Base-by-base conservation (phyloP, 2,888 invertebrate species). In the Agrochola litura region DNA sequence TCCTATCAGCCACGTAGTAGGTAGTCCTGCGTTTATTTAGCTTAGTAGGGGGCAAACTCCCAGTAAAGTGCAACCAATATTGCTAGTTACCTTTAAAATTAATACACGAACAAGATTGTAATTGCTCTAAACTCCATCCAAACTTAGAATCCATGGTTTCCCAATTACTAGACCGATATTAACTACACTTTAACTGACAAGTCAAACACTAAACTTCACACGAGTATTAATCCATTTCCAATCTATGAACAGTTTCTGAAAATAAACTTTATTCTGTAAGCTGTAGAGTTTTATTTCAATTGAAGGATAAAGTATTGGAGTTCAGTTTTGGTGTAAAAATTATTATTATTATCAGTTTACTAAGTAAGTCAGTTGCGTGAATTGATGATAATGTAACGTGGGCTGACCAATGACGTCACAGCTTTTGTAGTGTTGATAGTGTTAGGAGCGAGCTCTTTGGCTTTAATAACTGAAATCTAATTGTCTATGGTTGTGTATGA, bases 321-420 rank as follows among this genome's bases (percentile, higher is more conserved):
- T 81, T 81, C 86, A 84, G 85, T 86, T 87, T 87, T 85, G 87
- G 90, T 86, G 83, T 76, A 82, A 77, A 84, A 89, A 89, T 90
- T 89, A 89, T 83, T 89, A 87, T 86, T 86, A 90, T 94, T 94
- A 93, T 91, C 93, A 79, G 80, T 56, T 75, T 61, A 87, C 91
- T 93, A 93, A 93, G 89, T 92, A 93, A 91, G 90, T 91, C 89
- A 87, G 89, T 88, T 83, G 80, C 89, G 91, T 90, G 88, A 91
- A 92, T 91, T 91, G 91, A 89, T 91, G 93, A 91, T 93, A 94
- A 92, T 91, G 83, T 87, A 82, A 89, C 86, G 86, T 89, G 85
- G 83, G 85, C 84, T 77, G 78, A 73, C 52, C 76, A 74, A 70
- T 83, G 77, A 77, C 67, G 65, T 61, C 5, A 64, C 61, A 65